A percentile compares a stretch with the other conserved stretches of the same genome.
These are phyloP conservation scores for Aphis gossypii DNA, from an alignment of 1,140 invertebrate genomes.

Conservation along the genomic window DNA sequence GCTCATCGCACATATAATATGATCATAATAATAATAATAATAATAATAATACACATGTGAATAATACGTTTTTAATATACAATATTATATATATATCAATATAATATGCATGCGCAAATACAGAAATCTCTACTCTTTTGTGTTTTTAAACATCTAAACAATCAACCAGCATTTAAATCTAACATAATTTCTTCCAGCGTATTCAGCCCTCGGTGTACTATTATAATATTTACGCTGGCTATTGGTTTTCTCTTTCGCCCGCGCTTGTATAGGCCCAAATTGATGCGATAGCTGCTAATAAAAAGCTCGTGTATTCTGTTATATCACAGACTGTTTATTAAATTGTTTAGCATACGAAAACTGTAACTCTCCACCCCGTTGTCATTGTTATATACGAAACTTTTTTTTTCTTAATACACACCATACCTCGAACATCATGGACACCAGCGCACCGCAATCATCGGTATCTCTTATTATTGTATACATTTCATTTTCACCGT, in stretches of 20 bases:
- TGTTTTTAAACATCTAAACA: background rate
- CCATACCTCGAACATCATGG: constrained; percentile 4
- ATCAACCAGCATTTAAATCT: background rate
- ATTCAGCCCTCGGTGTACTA: background rate
- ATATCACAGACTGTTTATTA: background rate
- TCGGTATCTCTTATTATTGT: constrained; percentile 20
- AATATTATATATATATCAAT: background rate
- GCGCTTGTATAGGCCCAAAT: background rate
- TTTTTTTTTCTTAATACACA: background rate
- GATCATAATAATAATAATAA: background rate
- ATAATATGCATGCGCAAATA: background rate
- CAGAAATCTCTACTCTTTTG: no score
- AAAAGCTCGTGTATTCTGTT: background rate
- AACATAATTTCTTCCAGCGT: background rate
- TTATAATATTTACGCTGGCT: background rate
- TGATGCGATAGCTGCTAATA: background rate
- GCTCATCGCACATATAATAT: background rate
- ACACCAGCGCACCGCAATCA: background rate
- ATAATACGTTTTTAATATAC: background rate
- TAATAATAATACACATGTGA: background rate
- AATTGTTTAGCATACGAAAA: background rate
- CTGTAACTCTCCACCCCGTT: background rate
- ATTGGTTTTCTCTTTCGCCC: background rate
- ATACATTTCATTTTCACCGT: constrained; percentile 34
- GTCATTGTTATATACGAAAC: background rate